Evolutionary conservation across 2,113 vertebrate species (phyloP).

Genomic region (Scolopax mira): DNA sequence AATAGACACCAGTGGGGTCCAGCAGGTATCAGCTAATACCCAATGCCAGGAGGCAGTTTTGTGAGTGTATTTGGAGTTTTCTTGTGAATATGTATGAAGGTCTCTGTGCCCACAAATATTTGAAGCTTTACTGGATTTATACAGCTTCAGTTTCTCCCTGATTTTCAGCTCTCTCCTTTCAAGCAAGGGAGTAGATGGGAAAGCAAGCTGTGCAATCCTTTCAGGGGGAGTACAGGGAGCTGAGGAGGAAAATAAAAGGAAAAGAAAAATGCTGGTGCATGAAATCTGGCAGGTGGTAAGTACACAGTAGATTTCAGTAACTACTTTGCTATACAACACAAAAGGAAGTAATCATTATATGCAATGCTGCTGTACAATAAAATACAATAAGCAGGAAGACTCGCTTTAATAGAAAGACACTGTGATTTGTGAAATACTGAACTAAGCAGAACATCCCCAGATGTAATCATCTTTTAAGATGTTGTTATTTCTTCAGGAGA

Average conservation of each 20-base stretch:
- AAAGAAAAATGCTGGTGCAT: neutral
- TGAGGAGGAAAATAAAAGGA: neutral
- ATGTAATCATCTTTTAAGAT: conserved; percentile 15
- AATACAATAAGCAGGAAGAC: neutral
- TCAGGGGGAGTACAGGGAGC: neutral
- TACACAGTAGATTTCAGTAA: neutral
- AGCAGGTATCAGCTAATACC: neutral
- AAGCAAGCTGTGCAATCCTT: neutral
- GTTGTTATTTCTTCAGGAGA: neutral
- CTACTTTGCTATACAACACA: neutral
- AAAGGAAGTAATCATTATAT: neutral
- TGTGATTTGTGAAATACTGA: neutral
- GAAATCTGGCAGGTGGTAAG: neutral
- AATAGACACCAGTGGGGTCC: neutral
- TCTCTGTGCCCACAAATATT: neutral
- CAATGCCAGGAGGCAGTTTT: neutral
- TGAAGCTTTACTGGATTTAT: neutral
- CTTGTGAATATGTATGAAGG: rapidly evolving
- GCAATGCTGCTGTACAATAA: neutral
- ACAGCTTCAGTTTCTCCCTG: neutral
- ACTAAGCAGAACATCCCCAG: neutral
- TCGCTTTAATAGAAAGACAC: neutral
- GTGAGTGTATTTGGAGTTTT: neutral
- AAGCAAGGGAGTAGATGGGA: neutral
- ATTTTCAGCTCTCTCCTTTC: neutral